These are phyloP conservation scores for Dione juno DNA, from an alignment of 2,888 invertebrate species.

Conservation along the genomic window DNA sequence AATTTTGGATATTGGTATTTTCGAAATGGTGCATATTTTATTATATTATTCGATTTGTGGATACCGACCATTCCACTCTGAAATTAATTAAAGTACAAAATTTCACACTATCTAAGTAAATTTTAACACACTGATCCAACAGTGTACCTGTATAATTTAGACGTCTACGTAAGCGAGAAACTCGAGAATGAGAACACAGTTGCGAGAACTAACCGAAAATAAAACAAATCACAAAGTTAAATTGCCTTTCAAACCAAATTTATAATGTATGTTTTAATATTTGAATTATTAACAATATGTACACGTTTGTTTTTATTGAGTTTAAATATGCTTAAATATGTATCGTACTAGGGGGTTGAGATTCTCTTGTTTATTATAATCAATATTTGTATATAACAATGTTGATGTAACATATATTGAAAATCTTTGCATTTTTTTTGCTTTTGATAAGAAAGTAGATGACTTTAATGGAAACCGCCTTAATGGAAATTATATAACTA, in stretches of 20 bases:
- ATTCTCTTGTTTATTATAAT: too few relatives aligned
- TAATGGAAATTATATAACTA: background rate
- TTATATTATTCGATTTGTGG: background rate
- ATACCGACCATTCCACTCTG: background rate
- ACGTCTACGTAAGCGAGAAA: background rate
- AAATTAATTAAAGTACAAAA: background rate
- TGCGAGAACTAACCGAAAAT: slow-evolving; percentile 19
- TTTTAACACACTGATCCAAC: background rate
- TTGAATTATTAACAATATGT: background rate
- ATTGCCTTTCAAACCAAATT: slow-evolving; percentile 9
- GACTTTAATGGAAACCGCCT: background rate
- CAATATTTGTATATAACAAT: background rate
- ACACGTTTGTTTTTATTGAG: too few relatives aligned
- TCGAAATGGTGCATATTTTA: too few relatives aligned
- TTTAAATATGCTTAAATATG: too few relatives aligned
- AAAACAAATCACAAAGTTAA: slow-evolving; percentile 21
- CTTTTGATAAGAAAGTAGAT: background rate
- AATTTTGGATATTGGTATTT: background rate
- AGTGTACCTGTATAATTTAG: background rate
- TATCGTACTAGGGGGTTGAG: background rate
- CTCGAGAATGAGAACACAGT: slow-evolving; percentile 1
- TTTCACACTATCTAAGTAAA: background rate
- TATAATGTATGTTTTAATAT: background rate
- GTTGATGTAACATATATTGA: background rate
- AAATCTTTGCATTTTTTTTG: background rate